Evolutionary conservation across 2,113 vertebrate genomes (phyloP), one percentile per base, ranked within the genome.

Genomic region (Melanerpes formicivorus): DNA sequence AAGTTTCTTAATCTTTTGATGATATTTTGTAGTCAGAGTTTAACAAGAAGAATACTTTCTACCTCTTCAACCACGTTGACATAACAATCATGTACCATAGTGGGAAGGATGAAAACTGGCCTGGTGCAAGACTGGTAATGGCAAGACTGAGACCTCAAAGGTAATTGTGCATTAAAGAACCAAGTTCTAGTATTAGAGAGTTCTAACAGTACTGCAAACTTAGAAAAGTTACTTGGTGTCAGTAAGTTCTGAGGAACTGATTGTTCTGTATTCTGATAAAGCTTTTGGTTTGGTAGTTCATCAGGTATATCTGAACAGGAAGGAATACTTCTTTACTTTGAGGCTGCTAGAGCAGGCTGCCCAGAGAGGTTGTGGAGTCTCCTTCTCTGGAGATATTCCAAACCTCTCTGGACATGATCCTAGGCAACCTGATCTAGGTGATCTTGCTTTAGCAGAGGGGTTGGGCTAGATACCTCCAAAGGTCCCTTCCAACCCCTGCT

Each of bases 31-130:
- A 99, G 98, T 72, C 97, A 8, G 98, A 98, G 79, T 99, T 99
- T 96, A 98, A 98, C 97, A 98, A 98, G 97, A 98, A 97, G 95
- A 98, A 98, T 95, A 98, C 98, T 18, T 98, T 97, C 95, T 99
- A 99, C 86, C 90, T 99, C 82, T 99, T 99, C 97, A 99, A 99
- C 95, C 98, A 99, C 1, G 96, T 99, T 91, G 98, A 99, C 83
- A 99, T 99, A 91, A 98, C 96, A 75, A 98, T 99, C 93, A 97
- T 94, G 58, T 99, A 98, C 97, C 98, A 99, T 88, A 98, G 96
- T 1, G 98, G 98, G 58, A 96, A 87, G 40, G 69, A 91, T 17
- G 96, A 93, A 97, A 98, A 96, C 54, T 98, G 98, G 98, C 96
- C 34, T 65, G 98, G 98, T 19, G 97, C 98, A 78, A 97, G 98